Percentiles rank a stretch among this genome's conserved stretches.
phyloP scores from a whole-genome alignment of 2,888 invertebrate species.

The Dysmachus trigonus region DNA sequence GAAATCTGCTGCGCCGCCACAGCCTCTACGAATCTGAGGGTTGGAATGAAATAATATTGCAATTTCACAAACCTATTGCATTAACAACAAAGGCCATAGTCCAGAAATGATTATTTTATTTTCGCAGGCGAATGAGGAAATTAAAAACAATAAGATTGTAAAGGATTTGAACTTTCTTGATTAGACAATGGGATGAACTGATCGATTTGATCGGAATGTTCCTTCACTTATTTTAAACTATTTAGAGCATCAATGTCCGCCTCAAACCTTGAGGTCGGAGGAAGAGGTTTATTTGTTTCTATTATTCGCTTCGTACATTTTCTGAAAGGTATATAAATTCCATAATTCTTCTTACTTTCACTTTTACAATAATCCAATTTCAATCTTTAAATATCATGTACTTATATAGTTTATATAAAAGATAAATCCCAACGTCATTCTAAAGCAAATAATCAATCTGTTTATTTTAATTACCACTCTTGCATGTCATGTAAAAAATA shows the following conservation, averaged over 20 bases:
- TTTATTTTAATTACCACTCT: too few relatives aligned
- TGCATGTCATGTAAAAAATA: too few relatives aligned
- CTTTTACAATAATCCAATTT: background rate
- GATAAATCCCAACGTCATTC: too few relatives aligned
- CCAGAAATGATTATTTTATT: background rate
- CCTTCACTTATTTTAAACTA: background rate
- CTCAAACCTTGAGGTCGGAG: background rate
- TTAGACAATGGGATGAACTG: background rate
- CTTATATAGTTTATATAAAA: too few relatives aligned
- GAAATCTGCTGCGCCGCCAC: background rate
- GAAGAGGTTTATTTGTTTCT: background rate
- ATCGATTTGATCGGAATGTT: background rate
- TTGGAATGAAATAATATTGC: background rate
- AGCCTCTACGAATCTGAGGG: background rate
- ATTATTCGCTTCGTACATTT: background rate
- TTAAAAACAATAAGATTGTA: background rate
- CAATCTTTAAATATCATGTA: background rate
- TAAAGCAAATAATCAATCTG: too few relatives aligned
- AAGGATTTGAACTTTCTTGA: background rate
- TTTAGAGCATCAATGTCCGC: background rate
- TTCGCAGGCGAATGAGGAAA: background rate
- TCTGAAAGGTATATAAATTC: background rate
- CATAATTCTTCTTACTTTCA: background rate
- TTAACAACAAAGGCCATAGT: conserved; percentile 1
- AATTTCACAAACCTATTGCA: background rate